Base-by-base conservation (phyloP, 2,888 invertebrate species). In the Danaus chrysippus region DNA sequence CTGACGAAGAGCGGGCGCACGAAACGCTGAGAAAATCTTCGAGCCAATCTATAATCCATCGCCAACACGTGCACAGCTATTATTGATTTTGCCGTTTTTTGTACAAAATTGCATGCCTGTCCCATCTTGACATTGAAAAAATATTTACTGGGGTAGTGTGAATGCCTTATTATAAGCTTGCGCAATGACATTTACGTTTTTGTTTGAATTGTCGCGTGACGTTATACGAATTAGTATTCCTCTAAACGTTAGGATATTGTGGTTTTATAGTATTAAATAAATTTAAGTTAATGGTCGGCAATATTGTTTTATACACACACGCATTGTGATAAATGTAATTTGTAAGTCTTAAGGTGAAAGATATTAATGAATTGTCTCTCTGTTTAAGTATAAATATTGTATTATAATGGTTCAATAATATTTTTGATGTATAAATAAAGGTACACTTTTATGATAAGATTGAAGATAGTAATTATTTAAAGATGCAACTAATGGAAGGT, bases 51-150 rank as follows among this genome's bases (percentile, higher is more conserved):
- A 87, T 89, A 90, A 90, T 91, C 89, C 89, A 81, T 82, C 83
- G 84, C 71, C 84, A 88, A 91, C 91, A 91, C 91, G 91, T 91
- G 91, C 91, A 91, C 83, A 74, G 79, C 89, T 81, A 89, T 90
- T 90, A 91, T 91, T 91, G 91, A 91, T 90, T 89, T 89, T 86
- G 86, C 82, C 79, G 86, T 90, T 90, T 91, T 91, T 90, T 90
- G 80, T 83, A 82, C 78, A 80, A 86, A 88, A 89, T 90, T 89
- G 91, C 89, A 88, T 82, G 86, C 77, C 80, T 74, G 84, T 80
- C 82, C 78, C 78, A 75, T 69, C 78, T 82, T 83, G 86, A 83
- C 83, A 82, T 83, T 84, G 81, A 86, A 86, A 89, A 90, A 87
- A 88, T 78, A 81, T 81, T 77, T 69, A 80, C 75, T 74, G 73